Base-by-base conservation (phyloP, 64 coral and sea anemone genomes). In the Exaiptasia diaphana region DNA sequence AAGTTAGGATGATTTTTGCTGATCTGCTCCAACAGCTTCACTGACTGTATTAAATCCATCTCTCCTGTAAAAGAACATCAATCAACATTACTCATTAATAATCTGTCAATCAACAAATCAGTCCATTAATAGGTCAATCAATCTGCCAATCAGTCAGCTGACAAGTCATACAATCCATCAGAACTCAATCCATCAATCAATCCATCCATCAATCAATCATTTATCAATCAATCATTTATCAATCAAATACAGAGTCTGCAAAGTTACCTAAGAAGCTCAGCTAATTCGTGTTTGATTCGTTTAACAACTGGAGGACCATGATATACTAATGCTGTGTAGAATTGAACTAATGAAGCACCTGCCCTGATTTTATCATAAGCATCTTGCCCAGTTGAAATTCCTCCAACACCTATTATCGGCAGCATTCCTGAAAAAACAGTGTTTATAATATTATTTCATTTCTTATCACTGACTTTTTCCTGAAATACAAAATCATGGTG, bases 361-460 rank as follows among this genome's bases (percentile, higher is more conserved):
- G 94, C 94, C 49, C 73, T 87, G 41, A 97, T 83, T 73, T 97
- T 97, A 35, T 89, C 89, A 79, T 97, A 97, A 15, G 94, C 94
- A 76, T 97, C 94, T 68, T 67, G 85, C 18, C 94, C 94, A 68
- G 83, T 80, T 41, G 90, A 88, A 30, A 99, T 92, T 38, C 94
- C 94, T 15, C 94, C 94, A 9, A 99, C 94, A 17, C 94, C 94
- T 70, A 99, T 88, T n/a, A 99, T 92, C 0, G 94, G 94, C 29
- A 99, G 28, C 75, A 88, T 78, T 4, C 94, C 94, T 99, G 33
- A 65, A 35, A 6, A 35, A 46, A 46, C 5, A 46, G 29, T n/a
- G n/a, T n/a, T n/a, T n/a, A n/a, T n/a, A n/a, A n/a, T n/a, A n/a
- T n/a, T n/a, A n/a, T n/a, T n/a, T n/a, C n/a, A n/a, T n/a, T n/a